These are phyloP conservation scores for Fulica atra DNA, from an alignment of 2,113 vertebrate genomes.

Conservation along the genomic window DNA sequence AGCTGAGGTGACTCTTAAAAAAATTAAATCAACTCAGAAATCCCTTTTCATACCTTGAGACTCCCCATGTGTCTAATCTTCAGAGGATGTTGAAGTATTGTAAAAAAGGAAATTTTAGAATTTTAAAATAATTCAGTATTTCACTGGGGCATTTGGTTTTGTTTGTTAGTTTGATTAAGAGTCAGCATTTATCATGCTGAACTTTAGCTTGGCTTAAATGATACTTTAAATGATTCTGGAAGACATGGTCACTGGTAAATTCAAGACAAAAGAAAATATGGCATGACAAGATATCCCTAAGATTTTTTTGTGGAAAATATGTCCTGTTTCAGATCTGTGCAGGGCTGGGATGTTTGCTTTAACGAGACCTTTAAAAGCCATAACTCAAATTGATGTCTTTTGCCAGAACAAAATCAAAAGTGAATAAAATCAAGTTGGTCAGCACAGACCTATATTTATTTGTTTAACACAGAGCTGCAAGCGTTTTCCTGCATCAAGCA, in stretches of 20 bases:
- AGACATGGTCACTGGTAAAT: not conserved
- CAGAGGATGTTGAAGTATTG: not conserved
- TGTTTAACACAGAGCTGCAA: not conserved
- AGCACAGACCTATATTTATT: not conserved
- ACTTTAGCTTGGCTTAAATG: not conserved
- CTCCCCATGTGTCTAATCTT: not conserved
- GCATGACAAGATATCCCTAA: not conserved
- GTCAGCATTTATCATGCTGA: not conserved
- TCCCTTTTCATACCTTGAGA: not conserved
- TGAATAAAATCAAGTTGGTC: not conserved
- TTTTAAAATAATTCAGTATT: not conserved
- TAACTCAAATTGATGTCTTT: not conserved
- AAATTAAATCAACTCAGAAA: not conserved
- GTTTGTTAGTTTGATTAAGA: not conserved
- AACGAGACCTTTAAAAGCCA: not conserved
- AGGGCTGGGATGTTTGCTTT: not conserved
- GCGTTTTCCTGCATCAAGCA: not conserved
- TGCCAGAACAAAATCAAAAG: conserved; percentile 7
- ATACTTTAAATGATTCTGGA: not conserved
- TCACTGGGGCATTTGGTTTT: not conserved
- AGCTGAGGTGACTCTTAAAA: not conserved
- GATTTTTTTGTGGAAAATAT: not conserved
- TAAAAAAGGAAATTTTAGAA: not conserved
- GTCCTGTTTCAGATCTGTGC: not conserved
- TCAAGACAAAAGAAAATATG: not conserved